phyloP scores from a whole-genome alignment of 2,797 vertebrate genomes.

The Capromys pilorides region DNA sequence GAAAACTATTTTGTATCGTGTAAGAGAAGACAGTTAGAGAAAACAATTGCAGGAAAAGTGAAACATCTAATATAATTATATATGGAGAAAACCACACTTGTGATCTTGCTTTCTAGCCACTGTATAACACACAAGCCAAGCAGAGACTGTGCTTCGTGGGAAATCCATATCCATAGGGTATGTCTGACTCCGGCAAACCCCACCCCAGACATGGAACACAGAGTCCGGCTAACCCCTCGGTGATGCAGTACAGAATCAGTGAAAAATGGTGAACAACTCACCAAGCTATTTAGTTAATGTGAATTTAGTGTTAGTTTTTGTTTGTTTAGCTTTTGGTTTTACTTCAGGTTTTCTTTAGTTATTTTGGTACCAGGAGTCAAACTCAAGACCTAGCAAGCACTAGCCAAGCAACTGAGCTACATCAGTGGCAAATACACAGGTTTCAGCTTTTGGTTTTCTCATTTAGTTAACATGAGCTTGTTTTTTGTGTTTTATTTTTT shows the following conservation, averaged over 20 bases:
- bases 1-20: neutral
- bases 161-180: neutral
- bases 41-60: neutral
- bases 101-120: neutral
- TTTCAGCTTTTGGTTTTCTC: neutral
- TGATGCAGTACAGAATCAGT: neutral
- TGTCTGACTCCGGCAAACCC: neutral
- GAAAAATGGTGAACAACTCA: neutral
- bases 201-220: neutral
- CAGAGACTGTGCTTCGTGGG: neutral
- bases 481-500: neutral
- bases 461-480: neutral
- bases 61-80: neutral
- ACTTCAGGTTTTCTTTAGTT: no score
- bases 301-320: neutral
- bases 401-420: no score
- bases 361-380: no score
- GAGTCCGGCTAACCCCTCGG: neutral
- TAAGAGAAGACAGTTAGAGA: neutral
- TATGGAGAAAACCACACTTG: neutral
- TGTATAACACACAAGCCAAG: neutral
- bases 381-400: no score
- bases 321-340: no score
- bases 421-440: no score
- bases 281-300: neutral